A percentile compares a stretch with the other conserved stretches of the same genome.
Evolutionary conservation across 1,140 invertebrate species (phyloP).

Genomic region (Caenorhabditis latens): DNA sequence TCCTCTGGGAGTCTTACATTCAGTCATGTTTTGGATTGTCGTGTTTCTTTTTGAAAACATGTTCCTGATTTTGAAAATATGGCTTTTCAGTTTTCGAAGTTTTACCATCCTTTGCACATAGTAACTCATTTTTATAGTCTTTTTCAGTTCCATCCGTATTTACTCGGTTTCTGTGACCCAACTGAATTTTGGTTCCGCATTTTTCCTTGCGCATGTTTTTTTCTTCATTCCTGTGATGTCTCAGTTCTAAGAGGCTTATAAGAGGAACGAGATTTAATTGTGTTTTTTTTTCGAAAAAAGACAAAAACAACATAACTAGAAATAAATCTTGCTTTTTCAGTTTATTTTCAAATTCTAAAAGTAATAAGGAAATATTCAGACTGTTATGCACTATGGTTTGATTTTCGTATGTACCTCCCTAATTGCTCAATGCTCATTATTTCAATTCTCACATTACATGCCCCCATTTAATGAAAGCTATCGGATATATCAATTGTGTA

Average conservation of each 20-base stretch:
- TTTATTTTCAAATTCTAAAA: neutral
- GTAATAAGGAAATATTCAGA: neutral
- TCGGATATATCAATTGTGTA: constrained; percentile 39
- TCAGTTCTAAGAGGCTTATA: constrained; percentile 32
- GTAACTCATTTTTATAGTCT: no score
- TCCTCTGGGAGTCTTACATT: neutral
- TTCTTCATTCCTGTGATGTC: neutral
- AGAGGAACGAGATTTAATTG: constrained; percentile 21
- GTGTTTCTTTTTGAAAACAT: neutral
- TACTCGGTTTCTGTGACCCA: no score
- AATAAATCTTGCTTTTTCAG: neutral
- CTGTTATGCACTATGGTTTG: constrained; percentile 51
- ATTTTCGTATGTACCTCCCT: neutral
- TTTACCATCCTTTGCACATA: no score
- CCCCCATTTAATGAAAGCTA: constrained; percentile 40
- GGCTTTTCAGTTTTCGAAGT: no score
- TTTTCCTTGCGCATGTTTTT: neutral
- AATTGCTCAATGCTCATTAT: neutral
- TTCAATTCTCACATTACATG: constrained; percentile 52
- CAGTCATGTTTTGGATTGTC: neutral
- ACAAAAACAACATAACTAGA: neutral
- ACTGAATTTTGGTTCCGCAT: neutral
- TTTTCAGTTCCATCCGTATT: no score
- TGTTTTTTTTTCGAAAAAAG: neutral
- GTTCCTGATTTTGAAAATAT: neutral